phyloP scores from a whole-genome alignment of 2,888 invertebrate genomes.

The Myopa testacea region DNA sequence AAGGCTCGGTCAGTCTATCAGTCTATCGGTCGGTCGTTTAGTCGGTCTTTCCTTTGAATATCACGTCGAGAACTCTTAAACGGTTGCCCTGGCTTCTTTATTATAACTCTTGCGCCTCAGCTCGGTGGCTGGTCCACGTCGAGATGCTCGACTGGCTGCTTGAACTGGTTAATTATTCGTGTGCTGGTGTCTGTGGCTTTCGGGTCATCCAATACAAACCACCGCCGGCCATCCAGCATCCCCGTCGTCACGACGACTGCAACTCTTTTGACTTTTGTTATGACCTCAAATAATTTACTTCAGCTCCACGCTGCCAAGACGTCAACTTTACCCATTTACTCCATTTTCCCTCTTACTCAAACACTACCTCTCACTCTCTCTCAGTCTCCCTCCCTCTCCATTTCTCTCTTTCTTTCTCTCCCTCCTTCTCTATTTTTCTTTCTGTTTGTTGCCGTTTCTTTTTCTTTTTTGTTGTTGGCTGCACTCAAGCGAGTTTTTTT shows the following conservation, averaged over 20 bases:
- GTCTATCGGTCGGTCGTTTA: too few species aligned
- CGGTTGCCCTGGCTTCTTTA: background rate
- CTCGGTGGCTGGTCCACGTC: too few species aligned
- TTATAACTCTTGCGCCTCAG: background rate
- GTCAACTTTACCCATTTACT: conserved; percentile 2
- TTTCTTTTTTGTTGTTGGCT: background rate
- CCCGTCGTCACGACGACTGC: background rate
- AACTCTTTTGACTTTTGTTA: conserved; percentile 15
- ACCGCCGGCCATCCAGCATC: background rate
- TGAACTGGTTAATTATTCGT: conserved; percentile 22
- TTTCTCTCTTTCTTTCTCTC: too few species aligned
- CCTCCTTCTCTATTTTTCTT: too few species aligned
- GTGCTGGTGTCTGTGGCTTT: background rate
- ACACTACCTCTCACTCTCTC: background rate
- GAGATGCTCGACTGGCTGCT: background rate
- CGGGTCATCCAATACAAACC: background rate
- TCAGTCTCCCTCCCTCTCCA: background rate
- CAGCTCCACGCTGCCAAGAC: background rate
- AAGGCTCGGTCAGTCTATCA: too few species aligned
- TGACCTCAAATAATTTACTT: conserved; percentile 29
- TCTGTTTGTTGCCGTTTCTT: too few species aligned
- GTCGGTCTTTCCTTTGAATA: background rate
- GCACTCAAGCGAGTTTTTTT: conserved; percentile 1
- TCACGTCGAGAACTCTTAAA: background rate
- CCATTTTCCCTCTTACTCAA: background rate